Base-by-base conservation (phyloP, 2,797 vertebrate genomes). In the Argentina silus region DNA sequence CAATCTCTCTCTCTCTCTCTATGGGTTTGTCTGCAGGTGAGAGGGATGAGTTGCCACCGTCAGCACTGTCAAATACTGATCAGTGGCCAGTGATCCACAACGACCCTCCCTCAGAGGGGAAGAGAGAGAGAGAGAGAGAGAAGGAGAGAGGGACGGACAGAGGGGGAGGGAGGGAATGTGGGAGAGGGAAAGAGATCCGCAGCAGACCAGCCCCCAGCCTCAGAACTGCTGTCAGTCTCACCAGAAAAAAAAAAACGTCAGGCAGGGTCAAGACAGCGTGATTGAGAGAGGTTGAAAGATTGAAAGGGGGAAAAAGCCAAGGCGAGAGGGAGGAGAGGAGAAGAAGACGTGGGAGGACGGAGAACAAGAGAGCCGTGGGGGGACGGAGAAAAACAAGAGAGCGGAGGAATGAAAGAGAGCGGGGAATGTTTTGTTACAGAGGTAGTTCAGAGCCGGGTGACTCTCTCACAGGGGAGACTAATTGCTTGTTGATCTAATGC, bases 401-500 rank as follows among this genome's bases (percentile, higher is more conserved):
- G 78, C 78, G 77, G 84, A 81, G 72, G 80, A 79, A 65, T 61
- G 45, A 50, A 63, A 48, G 43, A 75, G 67, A 77, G 84, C 7
- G 21, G 12, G 21, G 11, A 15, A 8, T 51, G 7, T 51, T 36
- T 23, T 1, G 12, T 21, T 27, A 51, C 12, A 23, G 11, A 51
- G 17, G 63, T 81, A 60, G 85, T 91, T 90, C 87, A 91, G 67
- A 81, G 73, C 70, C 80, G 78, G 88, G 88, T 88, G 87, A 87
- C 85, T 86, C 78, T 73, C 76, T 76, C 86, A 81, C 83, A 77
- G 74, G 88, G 85, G 85, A 90, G 70, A 88, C 78, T 91, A 91
- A 91, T 89, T 90, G 86, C 89, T 87, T 89, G 90, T 90, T 89
- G 84, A 90, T 88, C 77, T 86, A 85, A 83, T 86, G 80, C 78